Conservation (phyloP, 2,797 vertebrate genomes). For the Mareca strepera region DNA sequence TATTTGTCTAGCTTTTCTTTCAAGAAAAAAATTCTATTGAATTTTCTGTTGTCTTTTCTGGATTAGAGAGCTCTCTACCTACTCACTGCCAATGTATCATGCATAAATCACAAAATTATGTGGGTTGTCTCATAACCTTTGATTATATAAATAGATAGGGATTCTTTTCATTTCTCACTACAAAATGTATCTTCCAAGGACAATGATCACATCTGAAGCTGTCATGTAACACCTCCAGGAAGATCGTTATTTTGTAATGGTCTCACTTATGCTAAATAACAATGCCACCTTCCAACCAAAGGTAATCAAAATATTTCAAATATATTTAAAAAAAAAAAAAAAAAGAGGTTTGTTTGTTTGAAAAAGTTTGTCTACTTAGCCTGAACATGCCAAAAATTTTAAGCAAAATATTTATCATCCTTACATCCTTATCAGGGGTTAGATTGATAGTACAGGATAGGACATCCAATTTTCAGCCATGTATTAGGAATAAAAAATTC, state of each 20-base stretch:
- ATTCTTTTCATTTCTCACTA: not conserved
- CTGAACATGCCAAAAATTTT: not conserved
- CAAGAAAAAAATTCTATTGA: not conserved
- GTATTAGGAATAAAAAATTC: not conserved
- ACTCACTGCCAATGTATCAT: not conserved
- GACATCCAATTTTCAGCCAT: not conserved
- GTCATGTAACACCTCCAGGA: not conserved
- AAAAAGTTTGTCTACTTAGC: not conserved
- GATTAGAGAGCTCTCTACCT: not conserved
- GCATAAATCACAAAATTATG: not conserved
- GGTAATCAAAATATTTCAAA: not conserved
- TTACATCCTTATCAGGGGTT: not conserved
- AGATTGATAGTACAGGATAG: not conserved
- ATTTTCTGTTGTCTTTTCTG: not conserved
- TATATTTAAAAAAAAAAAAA: not conserved
- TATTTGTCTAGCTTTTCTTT: not conserved
- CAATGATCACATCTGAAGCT: not conserved
- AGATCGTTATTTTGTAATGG: not conserved
- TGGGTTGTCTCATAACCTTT: not conserved
- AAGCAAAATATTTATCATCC: not conserved
- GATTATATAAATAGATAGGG: not conserved
- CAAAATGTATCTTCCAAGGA: not conserved
- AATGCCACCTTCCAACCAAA: accelerated
- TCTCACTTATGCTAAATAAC: not conserved
- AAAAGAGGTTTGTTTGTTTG: not conserved